Conservation (phyloP, 2,113 vertebrate species). For the Gobiocypris rarus region DNA sequence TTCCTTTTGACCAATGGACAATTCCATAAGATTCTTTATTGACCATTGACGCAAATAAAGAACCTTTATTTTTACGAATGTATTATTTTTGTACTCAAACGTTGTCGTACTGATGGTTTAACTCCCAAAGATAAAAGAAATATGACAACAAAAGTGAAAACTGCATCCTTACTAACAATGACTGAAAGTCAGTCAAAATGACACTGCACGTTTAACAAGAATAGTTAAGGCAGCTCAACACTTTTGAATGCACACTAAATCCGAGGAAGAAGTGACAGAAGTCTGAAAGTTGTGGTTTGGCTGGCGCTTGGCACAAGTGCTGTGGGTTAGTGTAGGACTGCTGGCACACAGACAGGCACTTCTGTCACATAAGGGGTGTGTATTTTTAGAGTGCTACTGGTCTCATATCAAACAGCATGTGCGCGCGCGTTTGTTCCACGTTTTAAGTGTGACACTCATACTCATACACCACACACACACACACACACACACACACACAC, state of each 20-base stretch:
- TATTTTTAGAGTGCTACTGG: conserved; percentile 42
- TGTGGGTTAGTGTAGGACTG: conserved; percentile 16
- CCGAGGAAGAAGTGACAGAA: not conserved
- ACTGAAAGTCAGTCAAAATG: not conserved
- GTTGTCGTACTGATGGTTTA: too few species aligned
- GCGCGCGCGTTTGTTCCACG: not conserved
- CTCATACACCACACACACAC: not conserved
- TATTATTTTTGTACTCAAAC: not conserved
- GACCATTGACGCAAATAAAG: not conserved
- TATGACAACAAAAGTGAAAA: not conserved
- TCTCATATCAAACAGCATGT: not conserved
- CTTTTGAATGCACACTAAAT: not conserved
- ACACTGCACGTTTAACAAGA: not conserved
- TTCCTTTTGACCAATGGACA: too few species aligned
- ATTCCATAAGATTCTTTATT: not conserved
- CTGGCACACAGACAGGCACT: conserved; percentile 13
- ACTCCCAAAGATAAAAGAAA: too few species aligned
- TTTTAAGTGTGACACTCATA: not conserved
- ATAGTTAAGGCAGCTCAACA: not conserved
- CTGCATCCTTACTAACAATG: not conserved
- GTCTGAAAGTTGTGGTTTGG: not conserved
- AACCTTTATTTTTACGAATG: not conserved
- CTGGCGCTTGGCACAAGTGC: not conserved
- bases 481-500: not conserved
- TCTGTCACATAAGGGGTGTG: conserved; percentile 8